A percentile compares a stretch with the other conserved stretches of the same genome.
These are phyloP conservation scores for Cerastis rubricosa DNA, from an alignment of 2,888 invertebrate genomes.

Conservation along the genomic window DNA sequence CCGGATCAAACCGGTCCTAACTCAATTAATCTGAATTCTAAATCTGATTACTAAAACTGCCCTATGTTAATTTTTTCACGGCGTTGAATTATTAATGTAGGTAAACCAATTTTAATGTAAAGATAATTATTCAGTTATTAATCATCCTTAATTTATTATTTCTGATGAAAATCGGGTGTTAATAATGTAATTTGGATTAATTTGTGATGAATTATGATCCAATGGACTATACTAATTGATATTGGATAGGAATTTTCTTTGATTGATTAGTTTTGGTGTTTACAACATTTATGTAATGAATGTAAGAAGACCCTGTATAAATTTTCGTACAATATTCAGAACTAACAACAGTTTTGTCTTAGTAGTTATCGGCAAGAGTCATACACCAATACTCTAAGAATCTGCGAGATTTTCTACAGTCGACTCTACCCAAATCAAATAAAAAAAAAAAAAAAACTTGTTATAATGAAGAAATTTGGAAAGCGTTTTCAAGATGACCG, in stretches of 20 bases:
- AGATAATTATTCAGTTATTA: slow-evolving; percentile 37
- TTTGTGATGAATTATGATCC: background rate
- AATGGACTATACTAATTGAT: background rate
- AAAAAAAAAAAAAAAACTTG: background rate
- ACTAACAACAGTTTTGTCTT: background rate
- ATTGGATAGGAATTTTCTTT: background rate
- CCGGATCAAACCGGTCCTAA: slow-evolving; percentile 19
- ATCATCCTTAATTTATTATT: slow-evolving; percentile 6
- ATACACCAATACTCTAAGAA: background rate
- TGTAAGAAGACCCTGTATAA: background rate
- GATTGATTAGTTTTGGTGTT: background rate
- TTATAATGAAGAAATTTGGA: background rate
- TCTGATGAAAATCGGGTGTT: background rate
- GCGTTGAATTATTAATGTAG: slow-evolving; percentile 40
- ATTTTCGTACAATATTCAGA: background rate
- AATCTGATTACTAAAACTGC: slow-evolving; percentile 42
- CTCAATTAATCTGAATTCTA: slow-evolving; percentile 43
- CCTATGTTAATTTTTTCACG: slow-evolving; percentile 22
- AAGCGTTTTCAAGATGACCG: background rate
- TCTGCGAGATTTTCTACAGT: background rate
- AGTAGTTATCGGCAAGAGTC: too few relatives aligned
- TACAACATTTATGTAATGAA: background rate
- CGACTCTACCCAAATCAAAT: background rate
- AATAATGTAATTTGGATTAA: slow-evolving; percentile 14
- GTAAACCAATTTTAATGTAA: slow-evolving; percentile 8